Evolutionary conservation across 2,113 vertebrate species (phyloP), one percentile per base, ranked within the genome.

Genomic region (Cinclus cinclus): DNA sequence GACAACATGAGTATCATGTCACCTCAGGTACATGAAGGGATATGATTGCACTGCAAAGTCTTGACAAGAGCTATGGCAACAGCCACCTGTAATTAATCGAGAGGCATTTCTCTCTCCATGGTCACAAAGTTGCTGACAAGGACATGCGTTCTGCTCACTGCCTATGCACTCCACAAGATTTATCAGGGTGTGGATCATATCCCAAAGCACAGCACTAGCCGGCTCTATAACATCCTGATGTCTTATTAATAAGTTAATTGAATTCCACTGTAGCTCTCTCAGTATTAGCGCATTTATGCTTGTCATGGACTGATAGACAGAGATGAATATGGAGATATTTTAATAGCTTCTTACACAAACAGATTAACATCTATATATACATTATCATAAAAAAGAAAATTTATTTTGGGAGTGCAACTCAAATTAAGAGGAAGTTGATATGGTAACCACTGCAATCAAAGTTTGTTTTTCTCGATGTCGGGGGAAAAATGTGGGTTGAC

Each of bases 221-320:
- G 69, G 76, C 65, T 95, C 5, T 97, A 97, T 97, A 97, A 90
- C 65, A 96, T 95, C 76, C 75, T 91, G 89, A 96, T 96, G 90
- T 90, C 94, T 96, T 96, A 96, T 97, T 96, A 97, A 96, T 94
- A 96, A 97, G 94, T 96, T 97, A 97, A 97, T 97, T 96, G 95
- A 95, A 97, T 97, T 95, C 81, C 47, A 77, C 79, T 90, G 92
- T 83, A 95, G 75, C 73, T 35, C 77, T 90, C 83, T 71, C 70
- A 30, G 79, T 95, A 94, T 94, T 95, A 97, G 90, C 33, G 30
- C 78, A 68, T 95, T 83, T 94, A 81, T 79, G 87, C 84, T 87
- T 97, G 96, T 95, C 95, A 97, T 76, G 96, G 96, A 94, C 93
- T 96, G 97, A 97, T 91, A 96, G 96, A 94, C 83, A 93, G 91